These are phyloP conservation scores for Perodicticus potto DNA, from an alignment of 2,797 vertebrate species.

Conservation along the genomic window DNA sequence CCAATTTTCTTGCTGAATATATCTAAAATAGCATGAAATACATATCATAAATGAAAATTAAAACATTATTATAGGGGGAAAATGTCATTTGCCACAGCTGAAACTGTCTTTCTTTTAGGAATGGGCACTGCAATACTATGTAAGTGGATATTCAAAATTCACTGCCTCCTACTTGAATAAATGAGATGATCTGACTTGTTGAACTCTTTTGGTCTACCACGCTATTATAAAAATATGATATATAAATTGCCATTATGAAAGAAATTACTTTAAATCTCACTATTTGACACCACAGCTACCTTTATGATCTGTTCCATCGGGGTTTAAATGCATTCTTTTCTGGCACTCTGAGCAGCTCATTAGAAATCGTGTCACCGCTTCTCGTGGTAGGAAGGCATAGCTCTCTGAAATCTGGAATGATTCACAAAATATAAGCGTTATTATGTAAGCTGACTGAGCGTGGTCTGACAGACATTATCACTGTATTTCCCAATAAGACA, in stretches of 20 bases:
- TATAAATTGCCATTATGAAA: constrained; percentile 84
- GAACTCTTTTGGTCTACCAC: constrained; percentile 82
- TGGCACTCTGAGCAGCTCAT: constrained; percentile 94
- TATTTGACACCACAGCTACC: constrained; percentile 87
- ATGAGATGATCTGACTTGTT: constrained; percentile 82
- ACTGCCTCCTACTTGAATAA: constrained; percentile 78
- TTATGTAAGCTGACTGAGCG: constrained; percentile 79
- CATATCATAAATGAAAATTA: constrained; percentile 29
- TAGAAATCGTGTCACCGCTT: constrained; percentile 93
- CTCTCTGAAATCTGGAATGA: constrained; percentile 93
- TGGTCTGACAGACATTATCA: constrained; percentile 83
- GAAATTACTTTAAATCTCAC: constrained; percentile 84
- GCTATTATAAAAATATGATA: constrained; percentile 81
- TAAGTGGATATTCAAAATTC: constrained; percentile 75
- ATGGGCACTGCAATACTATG: constrained; percentile 42
- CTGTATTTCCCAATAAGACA: constrained; percentile 84
- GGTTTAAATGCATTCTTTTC: constrained; percentile 94
- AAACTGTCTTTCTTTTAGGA: constrained; percentile 72
- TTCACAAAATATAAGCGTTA: constrained; percentile 87
- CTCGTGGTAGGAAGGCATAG: constrained; percentile 93
- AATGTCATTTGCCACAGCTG: constrained; percentile 70
- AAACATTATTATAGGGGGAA: constrained; percentile 71
- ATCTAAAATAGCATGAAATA: constrained; percentile 12
- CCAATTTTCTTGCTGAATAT: background rate
- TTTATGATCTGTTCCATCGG: constrained; percentile 93